A percentile compares a stretch with the other conserved stretches of the same genome.
Conservation (phyloP, 2,888 invertebrate species). For the Phyto melanocephala region DNA sequence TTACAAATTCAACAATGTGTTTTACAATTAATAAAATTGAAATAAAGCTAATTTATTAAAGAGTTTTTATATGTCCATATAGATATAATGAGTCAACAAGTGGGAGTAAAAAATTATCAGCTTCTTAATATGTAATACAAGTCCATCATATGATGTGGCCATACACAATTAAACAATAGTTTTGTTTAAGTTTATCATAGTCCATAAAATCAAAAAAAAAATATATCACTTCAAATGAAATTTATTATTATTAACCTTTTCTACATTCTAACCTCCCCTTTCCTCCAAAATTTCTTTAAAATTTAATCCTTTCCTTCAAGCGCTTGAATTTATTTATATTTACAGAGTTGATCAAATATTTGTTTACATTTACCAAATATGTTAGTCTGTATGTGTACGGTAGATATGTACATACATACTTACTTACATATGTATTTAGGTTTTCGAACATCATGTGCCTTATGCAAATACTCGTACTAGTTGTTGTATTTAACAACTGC, state of each 20-base stretch:
- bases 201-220: too few relatives aligned
- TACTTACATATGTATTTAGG: constrained; percentile 15
- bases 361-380: constrained; percentile 59
- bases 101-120: not conserved
- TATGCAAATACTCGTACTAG: constrained; percentile 55
- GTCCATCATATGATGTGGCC: too few relatives aligned
- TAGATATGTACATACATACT: not conserved
- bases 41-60: not conserved
- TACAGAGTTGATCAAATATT: constrained; percentile 51
- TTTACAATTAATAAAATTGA: not conserved
- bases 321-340: not conserved
- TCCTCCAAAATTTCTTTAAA: not conserved
- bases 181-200: too few relatives aligned
- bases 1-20: constrained; percentile 23
- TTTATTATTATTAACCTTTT: not conserved
- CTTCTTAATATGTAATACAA: not conserved
- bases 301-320: constrained; percentile 37
- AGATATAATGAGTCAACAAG: not conserved
- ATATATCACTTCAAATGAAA: not conserved
- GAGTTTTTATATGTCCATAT: not conserved
- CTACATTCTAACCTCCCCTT: not conserved
- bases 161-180: too few relatives aligned
- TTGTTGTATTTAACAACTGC: constrained; percentile 50
- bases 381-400: too few relatives aligned
- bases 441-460: constrained; percentile 50